These are phyloP conservation scores for Nipponia nippon DNA, from an alignment of 2,113 vertebrate species.

Conservation along the genomic window DNA sequence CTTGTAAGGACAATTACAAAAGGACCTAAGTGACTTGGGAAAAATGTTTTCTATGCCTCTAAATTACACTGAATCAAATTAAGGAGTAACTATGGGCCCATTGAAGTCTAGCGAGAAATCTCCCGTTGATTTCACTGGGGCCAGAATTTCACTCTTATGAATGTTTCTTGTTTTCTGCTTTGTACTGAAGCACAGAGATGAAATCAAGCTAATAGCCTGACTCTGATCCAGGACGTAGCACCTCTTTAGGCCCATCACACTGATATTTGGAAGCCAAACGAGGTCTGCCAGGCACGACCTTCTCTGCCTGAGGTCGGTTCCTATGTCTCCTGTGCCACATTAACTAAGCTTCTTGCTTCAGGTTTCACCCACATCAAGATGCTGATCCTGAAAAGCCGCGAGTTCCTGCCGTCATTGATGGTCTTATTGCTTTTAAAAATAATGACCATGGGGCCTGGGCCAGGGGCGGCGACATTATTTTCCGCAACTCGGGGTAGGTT, in stretches of 20 bases:
- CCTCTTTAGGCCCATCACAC: neutral
- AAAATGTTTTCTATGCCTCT: neutral
- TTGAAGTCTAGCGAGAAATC: neutral
- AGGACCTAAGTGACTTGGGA: neutral
- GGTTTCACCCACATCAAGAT: conserved; percentile 64
- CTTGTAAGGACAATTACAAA: neutral
- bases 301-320: neutral
- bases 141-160: neutral
- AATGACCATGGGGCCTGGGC: conserved; percentile 60
- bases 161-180: neutral
- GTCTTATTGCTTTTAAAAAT: conserved; percentile 66
- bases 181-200: neutral
- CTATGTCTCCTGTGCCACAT: neutral
- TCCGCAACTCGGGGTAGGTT: conserved; percentile 61
- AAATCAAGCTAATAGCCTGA: neutral
- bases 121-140: neutral
- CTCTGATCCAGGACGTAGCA: neutral
- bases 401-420: conserved; percentile 55
- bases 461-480: conserved; percentile 42
- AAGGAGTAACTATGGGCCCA: neutral
- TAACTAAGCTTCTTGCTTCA: neutral
- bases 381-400: conserved; percentile 53
- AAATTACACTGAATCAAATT: neutral
- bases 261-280: neutral
- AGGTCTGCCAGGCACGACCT: neutral